phyloP scores from a whole-genome alignment of 1,140 invertebrate genomes.

The Caerostris darwini region DNA sequence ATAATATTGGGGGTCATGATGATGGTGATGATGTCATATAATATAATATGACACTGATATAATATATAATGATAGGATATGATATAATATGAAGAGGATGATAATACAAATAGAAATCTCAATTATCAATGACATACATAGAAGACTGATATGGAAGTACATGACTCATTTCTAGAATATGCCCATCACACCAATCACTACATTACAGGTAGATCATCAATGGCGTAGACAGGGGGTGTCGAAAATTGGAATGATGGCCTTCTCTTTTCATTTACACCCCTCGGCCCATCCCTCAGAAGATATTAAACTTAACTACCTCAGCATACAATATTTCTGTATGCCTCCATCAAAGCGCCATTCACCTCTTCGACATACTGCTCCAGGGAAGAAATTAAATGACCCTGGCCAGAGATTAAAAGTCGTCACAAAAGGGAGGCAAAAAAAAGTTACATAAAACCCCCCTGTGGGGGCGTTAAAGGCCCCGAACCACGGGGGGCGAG shows the following conservation, averaged over 20 bases:
- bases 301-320: slow-evolving; percentile 41
- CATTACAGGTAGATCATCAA: background rate
- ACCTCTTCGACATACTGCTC: background rate
- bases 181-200: background rate
- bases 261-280: background rate
- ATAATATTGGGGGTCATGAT: background rate
- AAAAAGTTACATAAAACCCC: slow-evolving; percentile 72
- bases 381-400: slow-evolving; percentile 49
- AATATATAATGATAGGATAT: background rate
- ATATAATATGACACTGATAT: background rate
- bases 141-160: background rate
- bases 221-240: background rate
- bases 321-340: background rate
- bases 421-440: slow-evolving; percentile 27
- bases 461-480: slow-evolving; percentile 61
- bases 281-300: background rate
- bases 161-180: background rate
- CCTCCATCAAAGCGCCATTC: slow-evolving; percentile 38
- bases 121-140: background rate
- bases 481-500: slow-evolving; percentile 18
- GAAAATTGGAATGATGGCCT: background rate
- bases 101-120: background rate
- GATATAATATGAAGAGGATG: background rate
- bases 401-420: slow-evolving; percentile 63
- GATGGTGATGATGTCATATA: background rate